Evolutionary conservation across 2,888 invertebrate genomes (phyloP).

Genomic region (Megamerina dolium): DNA sequence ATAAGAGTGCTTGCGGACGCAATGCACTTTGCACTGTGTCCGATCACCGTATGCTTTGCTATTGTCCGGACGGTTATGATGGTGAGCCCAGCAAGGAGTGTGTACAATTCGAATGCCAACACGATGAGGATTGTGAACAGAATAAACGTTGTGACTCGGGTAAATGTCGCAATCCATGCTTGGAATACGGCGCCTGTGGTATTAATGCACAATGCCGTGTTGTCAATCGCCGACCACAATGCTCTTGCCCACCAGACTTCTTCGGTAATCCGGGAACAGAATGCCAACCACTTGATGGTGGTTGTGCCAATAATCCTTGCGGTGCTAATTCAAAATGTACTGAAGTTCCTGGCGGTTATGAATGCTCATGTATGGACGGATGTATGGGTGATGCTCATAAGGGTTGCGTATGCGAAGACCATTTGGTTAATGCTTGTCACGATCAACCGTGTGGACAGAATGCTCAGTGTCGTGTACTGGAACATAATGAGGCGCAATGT

Average conservation of each 20-base stretch:
- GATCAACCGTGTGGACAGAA: conserved; percentile 74
- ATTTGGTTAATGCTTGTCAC: conserved; percentile 66
- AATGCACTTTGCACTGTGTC: conserved; percentile 74
- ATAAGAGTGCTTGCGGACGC: conserved; percentile 66
- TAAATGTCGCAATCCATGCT: conserved; percentile 78
- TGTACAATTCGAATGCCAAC: conserved; percentile 68
- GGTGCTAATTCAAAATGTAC: conserved; percentile 77
- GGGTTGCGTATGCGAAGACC: conserved; percentile 71
- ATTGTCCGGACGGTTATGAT: conserved; percentile 79
- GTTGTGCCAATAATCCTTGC: conserved; percentile 76
- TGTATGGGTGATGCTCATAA: conserved; percentile 76
- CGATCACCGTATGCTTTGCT: conserved; percentile 76
- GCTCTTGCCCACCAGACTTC: conserved; percentile 69
- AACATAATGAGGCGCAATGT: conserved; percentile 66
- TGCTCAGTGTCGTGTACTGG: conserved; percentile 69
- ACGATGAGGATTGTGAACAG: conserved; percentile 68
- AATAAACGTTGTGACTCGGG: conserved; percentile 70
- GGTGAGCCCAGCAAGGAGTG: conserved; percentile 75
- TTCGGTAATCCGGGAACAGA: conserved; percentile 65
- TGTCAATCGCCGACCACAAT: conserved; percentile 67
- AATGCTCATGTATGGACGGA: conserved; percentile 73
- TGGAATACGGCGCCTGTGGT: conserved; percentile 71
- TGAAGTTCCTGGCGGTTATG: conserved; percentile 70
- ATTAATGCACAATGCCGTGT: conserved; percentile 79
- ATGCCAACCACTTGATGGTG: conserved; percentile 63